A percentile compares a stretch with the other conserved stretches of the same genome.
Conservation (phyloP, 2,888 invertebrate genomes). For the Mythimna ferrago region DNA sequence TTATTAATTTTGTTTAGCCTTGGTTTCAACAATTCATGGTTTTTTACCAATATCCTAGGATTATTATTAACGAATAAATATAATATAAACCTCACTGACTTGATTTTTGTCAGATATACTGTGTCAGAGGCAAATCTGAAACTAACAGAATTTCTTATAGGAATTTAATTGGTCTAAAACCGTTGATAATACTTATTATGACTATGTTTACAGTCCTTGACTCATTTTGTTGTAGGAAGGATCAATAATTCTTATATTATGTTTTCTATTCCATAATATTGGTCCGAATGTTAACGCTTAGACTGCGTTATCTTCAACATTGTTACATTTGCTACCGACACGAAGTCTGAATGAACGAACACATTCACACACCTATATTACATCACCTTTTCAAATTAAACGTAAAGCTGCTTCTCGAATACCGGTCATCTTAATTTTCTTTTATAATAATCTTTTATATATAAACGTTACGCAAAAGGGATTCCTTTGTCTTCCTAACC, state of each 20-base stretch:
- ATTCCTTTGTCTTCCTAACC: conserved; percentile 83
- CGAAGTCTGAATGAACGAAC: conserved; percentile 63
- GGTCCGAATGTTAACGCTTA: conserved; percentile 1
- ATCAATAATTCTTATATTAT: conserved; percentile 1
- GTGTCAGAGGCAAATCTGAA: neutral
- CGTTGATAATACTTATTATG: neutral
- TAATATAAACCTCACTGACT: conserved; percentile 5
- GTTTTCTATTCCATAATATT: conserved; percentile 1
- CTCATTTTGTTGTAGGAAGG: neutral
- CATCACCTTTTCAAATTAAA: conserved; percentile 67
- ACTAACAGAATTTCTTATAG: neutral
- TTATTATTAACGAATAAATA: neutral
- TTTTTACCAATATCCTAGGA: neutral
- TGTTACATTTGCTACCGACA: conserved; percentile 52
- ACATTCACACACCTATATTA: conserved; percentile 64
- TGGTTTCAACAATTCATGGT: neutral
- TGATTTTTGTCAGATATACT: conserved; percentile 5
- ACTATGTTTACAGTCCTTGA: neutral
- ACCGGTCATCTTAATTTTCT: conserved; percentile 51
- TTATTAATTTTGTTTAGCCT: conserved; percentile 29
- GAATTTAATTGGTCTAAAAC: neutral
- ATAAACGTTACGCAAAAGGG: conserved; percentile 73
- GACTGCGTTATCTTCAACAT: conserved; percentile 30
- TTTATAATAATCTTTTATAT: conserved; percentile 53
- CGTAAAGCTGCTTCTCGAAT: conserved; percentile 44